phyloP scores from a whole-genome alignment of 1,140 invertebrate species.

The Trissolcus basalis region DNA sequence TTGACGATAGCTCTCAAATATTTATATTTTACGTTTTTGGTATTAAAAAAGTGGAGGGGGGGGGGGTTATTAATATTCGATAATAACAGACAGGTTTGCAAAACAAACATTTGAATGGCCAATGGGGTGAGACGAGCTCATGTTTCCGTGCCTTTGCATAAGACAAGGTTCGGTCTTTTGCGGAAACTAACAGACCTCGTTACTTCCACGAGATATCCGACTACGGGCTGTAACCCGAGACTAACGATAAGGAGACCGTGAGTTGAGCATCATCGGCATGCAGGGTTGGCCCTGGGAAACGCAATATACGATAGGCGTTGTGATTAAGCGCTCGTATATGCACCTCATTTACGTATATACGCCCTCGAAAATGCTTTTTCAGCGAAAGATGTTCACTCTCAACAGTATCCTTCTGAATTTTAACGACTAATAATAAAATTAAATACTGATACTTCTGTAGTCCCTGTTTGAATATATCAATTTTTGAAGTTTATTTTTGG shows the following conservation, averaged over 20 bases:
- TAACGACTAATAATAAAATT: neutral
- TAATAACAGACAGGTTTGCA: slow-evolving; percentile 37
- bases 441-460: no score
- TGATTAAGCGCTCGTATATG: slow-evolving; percentile 50
- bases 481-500: neutral
- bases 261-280: slow-evolving; percentile 57
- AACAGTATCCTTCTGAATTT: slow-evolving; percentile 9
- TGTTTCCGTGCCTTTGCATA: slow-evolving; percentile 61
- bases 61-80: slow-evolving; percentile 22
- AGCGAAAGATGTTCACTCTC: slow-evolving; percentile 12
- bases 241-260: slow-evolving; percentile 60
- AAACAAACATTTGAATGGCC: slow-evolving; percentile 47
- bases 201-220: slow-evolving; percentile 63
- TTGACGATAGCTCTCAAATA: no score
- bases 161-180: slow-evolving; percentile 46
- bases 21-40: no score
- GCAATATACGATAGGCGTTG: slow-evolving; percentile 36
- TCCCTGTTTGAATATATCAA: no score
- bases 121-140: slow-evolving; percentile 28
- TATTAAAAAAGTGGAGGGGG: slow-evolving; percentile 8
- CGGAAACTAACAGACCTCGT: slow-evolving; percentile 58
- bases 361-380: slow-evolving; percentile 12
- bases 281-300: slow-evolving; percentile 48
- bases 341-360: slow-evolving; percentile 34
- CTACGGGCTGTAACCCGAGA: slow-evolving; percentile 59